Evolutionary conservation across 2,113 vertebrate genomes (phyloP), one percentile per base, ranked within the genome.

Genomic region (Zapus hudsonius): DNA sequence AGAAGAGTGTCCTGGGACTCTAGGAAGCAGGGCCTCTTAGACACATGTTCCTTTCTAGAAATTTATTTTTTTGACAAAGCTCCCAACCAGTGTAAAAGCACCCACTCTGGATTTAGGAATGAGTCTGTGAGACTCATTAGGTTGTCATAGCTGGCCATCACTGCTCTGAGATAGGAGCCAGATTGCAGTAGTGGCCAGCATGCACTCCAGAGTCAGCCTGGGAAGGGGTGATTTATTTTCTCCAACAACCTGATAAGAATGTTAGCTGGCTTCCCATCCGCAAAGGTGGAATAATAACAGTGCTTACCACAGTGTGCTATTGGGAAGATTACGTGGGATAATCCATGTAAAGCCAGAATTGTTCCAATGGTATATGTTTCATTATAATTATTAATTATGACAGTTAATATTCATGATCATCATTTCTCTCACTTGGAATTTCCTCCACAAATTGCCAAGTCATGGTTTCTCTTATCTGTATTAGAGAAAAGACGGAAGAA

Each of bases 401-500:
- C 90, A 36, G 36, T n/a, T 40, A 75, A 55, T 83, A 29, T 59
- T 80, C 52, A 33, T 36, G 76, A 72, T 70, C n/a, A 11, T 29
- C 42, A 7, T 69, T 15, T 40, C 33, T 52, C 36, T 61, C 38
- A 40, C 29, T 85, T 70, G 66, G 22, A 7, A 25, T 81, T 72
- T 78, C 38, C 27, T 23, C 29, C 7, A 31, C 73, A 27, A 27
- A 55, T 73, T 52, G 42, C 5, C n/a, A 55, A 59, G n/a, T 74
- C 69, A 79, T 52, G 27, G 2, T 7, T 78, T 87, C 25, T 75
- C 7, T 61, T 84, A 59, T 52, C 63, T 73, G 7, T 66, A 25
- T 29, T 23, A 73, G 85, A 17, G 4, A 19, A 89, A 83, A 93
- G 38, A 33, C 17, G 44, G 61, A 91, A 89, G 84, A 92, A 86